Evolutionary conservation across 2,113 vertebrate species (phyloP).

Genomic region (Brachyhypopomus gauderio): DNA sequence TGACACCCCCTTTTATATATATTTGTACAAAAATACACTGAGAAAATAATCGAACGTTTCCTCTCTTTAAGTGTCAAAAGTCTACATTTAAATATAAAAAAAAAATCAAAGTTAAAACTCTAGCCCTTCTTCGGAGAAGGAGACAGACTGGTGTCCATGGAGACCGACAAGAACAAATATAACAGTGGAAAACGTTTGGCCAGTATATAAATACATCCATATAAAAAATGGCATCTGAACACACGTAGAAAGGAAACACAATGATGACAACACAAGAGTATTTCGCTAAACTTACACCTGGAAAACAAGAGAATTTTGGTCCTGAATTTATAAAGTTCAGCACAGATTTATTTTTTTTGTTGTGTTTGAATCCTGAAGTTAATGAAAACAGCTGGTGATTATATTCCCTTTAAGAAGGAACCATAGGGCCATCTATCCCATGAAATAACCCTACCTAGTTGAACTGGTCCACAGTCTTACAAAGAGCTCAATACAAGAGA

Average conservation of each 20-base stretch:
- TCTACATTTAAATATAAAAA: conserved; percentile 99
- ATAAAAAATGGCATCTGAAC: conserved; percentile 98
- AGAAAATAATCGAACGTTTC: conserved; percentile 99
- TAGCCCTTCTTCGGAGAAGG: conserved; percentile 99
- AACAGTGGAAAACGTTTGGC: conserved; percentile 84
- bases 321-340: conserved; percentile 97
- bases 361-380: conserved; percentile 98
- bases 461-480: conserved; percentile 96
- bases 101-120: conserved; percentile 96
- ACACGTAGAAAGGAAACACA: conserved; percentile 84
- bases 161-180: conserved; percentile 59
- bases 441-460: conserved; percentile 95
- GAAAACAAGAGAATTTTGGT: conserved; percentile 92
- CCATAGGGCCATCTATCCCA: conserved; percentile 97
- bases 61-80: conserved; percentile 99
- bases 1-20: conserved; percentile 92
- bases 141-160: conserved; percentile 86
- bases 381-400: conserved; percentile 96
- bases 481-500: conserved; percentile 93
- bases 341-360: conserved; percentile 91
- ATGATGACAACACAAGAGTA: conserved; percentile 88
- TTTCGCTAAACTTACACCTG: conserved; percentile 81
- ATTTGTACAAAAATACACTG: conserved; percentile 99
- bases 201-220: conserved; percentile 99
- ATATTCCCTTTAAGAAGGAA: conserved; percentile 76